These are phyloP conservation scores for Lontra canadensis DNA, from an alignment of 2,113 vertebrate genomes.

Conservation along the genomic window DNA sequence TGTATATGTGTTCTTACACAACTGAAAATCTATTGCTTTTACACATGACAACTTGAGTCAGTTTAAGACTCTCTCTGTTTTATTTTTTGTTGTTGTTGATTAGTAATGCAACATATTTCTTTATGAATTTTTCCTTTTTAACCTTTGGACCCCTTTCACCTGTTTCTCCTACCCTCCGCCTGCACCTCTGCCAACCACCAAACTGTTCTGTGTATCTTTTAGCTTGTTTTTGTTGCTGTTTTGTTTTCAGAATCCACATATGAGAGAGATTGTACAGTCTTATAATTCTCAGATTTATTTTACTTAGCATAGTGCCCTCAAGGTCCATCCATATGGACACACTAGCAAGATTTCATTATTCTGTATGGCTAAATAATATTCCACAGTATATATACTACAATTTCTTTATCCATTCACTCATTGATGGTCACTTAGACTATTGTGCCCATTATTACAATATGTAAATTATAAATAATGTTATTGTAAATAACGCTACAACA, in stretches of 20 bases:
- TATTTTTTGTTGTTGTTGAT: neutral
- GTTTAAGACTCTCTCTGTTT: neutral
- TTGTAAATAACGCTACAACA: neutral
- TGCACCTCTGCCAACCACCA: neutral
- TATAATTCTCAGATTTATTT: neutral
- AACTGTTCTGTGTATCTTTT: neutral
- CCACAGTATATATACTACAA: neutral
- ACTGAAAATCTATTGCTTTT: neutral
- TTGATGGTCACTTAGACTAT: neutral
- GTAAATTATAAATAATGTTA: neutral
- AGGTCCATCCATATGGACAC: neutral
- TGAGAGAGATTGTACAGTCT: neutral
- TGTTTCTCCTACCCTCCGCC: neutral
- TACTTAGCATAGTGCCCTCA: neutral
- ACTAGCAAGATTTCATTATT: neutral
- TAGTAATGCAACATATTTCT: neutral
- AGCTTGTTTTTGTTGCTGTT: neutral
- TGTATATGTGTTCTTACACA: neutral
- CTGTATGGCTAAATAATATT: neutral
- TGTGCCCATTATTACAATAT: neutral
- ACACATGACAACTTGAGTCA: neutral
- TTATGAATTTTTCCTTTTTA: neutral
- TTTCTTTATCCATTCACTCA: neutral
- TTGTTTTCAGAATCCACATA: neutral
- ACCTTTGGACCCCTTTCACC: neutral